These are phyloP conservation scores for Lonchura striata DNA, from an alignment of 2,113 vertebrate species.

Conservation along the genomic window DNA sequence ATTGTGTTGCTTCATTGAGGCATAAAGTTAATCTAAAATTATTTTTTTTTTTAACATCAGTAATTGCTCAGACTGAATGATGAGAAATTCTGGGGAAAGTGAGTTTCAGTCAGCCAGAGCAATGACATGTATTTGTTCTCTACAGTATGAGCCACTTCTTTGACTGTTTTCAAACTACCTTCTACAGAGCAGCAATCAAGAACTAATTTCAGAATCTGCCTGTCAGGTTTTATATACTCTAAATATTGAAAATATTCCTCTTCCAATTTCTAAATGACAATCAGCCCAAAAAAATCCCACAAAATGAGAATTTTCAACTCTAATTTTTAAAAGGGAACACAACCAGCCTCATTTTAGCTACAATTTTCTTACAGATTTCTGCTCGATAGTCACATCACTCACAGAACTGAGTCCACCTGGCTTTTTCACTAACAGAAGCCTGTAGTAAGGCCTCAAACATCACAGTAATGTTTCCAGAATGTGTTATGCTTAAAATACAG, in stretches of 20 bases:
- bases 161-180: background rate
- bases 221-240: background rate
- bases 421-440: background rate
- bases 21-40: background rate
- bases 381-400: background rate
- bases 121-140: background rate
- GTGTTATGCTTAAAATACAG: background rate
- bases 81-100: background rate
- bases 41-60: background rate
- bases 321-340: background rate
- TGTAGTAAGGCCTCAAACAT: background rate
- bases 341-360: background rate
- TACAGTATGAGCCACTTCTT: background rate
- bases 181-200: background rate
- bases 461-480: background rate
- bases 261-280: background rate
- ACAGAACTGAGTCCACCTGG: background rate
- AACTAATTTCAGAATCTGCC: background rate
- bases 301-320: background rate
- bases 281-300: background rate
- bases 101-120: background rate
- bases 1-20: background rate
- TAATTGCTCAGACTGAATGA: background rate
- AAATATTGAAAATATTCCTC: background rate
- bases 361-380: background rate